Percentiles rank a stretch among this genome's conserved stretches.
These are phyloP conservation scores for Trichogramma evanescens DNA, from an alignment of 2,888 invertebrate genomes.

Conservation along the genomic window DNA sequence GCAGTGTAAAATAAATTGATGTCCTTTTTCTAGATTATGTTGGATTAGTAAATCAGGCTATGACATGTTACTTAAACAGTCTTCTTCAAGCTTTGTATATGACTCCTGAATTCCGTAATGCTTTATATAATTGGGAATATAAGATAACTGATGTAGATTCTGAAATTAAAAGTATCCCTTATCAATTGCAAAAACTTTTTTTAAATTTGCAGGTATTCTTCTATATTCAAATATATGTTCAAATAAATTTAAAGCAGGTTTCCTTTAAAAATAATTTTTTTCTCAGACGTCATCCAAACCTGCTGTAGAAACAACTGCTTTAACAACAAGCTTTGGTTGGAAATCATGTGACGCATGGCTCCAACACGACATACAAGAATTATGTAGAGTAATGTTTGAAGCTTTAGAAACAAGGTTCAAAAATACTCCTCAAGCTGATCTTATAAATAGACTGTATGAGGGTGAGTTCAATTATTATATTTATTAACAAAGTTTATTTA, in stretches of 20 bases:
- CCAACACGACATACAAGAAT: constrained; percentile 86
- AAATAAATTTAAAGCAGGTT: background rate
- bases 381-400: constrained; percentile 86
- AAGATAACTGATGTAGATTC: constrained; percentile 59
- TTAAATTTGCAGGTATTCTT: constrained; percentile 64
- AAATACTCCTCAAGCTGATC: constrained; percentile 71
- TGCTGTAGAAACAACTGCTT: constrained; percentile 78
- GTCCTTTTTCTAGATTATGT: constrained; percentile 51
- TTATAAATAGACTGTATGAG: constrained; percentile 75
- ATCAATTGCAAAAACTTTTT: constrained; percentile 78
- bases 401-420: constrained; percentile 78
- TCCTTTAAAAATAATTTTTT: constrained; percentile 2
- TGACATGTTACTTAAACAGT: constrained; percentile 89
- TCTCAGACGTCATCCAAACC: constrained; percentile 65
- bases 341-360: constrained; percentile 84
- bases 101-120: constrained; percentile 89
- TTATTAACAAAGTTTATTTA: background rate
- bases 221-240: background rate
- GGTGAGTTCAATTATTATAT: constrained; percentile 36
- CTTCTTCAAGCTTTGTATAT: constrained; percentile 80
- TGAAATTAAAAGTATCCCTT: constrained; percentile 68
- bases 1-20: background rate
- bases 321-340: constrained; percentile 87
- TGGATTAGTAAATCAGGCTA: constrained; percentile 81
- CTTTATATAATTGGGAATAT: constrained; percentile 76